A percentile compares a stretch with the other conserved stretches of the same genome.
Conservation (phyloP, 2,113 vertebrate species). For the Regulus satrapa region DNA sequence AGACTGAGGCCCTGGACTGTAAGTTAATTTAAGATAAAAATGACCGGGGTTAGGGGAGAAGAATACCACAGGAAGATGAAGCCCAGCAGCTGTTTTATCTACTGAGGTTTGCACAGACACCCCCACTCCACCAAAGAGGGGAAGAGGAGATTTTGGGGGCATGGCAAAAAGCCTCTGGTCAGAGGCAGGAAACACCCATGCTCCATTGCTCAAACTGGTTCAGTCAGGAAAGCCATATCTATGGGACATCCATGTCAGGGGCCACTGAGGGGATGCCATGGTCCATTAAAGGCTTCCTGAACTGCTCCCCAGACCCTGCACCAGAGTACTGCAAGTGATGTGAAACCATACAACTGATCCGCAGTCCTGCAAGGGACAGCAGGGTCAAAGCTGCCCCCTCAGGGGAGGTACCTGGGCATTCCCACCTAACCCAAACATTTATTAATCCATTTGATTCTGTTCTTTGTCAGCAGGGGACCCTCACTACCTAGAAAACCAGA, state of each 20-base stretch:
- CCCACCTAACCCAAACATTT: background rate
- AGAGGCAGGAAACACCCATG: background rate
- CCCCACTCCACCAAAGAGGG: background rate
- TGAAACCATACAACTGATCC: background rate
- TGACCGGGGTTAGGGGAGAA: background rate
- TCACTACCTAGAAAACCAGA: background rate
- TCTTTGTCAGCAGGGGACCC: accelerated
- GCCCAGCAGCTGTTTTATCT: background rate
- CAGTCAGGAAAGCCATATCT: background rate
- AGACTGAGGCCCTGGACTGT: background rate
- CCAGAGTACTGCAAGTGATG: background rate
- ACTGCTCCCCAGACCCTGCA: background rate
- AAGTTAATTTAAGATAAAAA: background rate
- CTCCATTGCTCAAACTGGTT: accelerated
- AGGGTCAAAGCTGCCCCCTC: background rate
- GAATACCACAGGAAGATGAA: background rate
- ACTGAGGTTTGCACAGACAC: background rate
- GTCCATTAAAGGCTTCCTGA: background rate
- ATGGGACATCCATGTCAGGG: background rate
- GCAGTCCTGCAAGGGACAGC: background rate
- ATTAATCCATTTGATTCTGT: background rate
- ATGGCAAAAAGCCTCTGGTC: background rate
- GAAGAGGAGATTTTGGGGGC: background rate
- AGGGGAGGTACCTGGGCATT: background rate
- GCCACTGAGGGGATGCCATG: background rate